These are phyloP conservation scores for Phalera bucephala DNA, from an alignment of 2,888 invertebrate genomes.

Conservation along the genomic window DNA sequence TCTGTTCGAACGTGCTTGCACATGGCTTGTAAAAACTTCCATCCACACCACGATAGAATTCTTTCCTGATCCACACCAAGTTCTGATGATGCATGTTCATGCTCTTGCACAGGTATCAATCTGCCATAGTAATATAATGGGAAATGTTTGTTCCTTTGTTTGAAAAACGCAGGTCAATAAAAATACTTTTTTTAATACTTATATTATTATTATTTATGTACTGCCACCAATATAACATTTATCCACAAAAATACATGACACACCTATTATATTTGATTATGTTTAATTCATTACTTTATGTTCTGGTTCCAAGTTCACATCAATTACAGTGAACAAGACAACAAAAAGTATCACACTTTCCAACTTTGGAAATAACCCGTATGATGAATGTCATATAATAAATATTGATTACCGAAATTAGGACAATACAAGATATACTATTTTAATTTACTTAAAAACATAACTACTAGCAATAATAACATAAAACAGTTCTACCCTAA, in stretches of 20 bases:
- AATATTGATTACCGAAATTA: too few relatives aligned
- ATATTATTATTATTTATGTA: constrained; percentile 7
- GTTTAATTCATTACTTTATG: too few relatives aligned
- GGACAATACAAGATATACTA: too few relatives aligned
- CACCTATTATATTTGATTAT: constrained; percentile 12
- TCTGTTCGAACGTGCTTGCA: too few relatives aligned
- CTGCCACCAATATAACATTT: constrained; percentile 16
- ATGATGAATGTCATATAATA: too few relatives aligned
- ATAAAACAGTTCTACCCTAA: constrained; percentile 27
- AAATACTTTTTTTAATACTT: constrained; percentile 8
- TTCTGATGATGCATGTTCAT: too few relatives aligned
- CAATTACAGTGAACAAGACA: not conserved
- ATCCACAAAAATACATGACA: constrained; percentile 11
- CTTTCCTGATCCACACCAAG: too few relatives aligned
- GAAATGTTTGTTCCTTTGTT: not conserved
- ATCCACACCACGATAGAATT: too few relatives aligned
- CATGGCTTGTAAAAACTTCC: too few relatives aligned
- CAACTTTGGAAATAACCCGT: not conserved
- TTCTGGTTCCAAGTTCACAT: not conserved
- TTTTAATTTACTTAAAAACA: constrained; percentile 3
- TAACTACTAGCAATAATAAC: constrained; percentile 15
- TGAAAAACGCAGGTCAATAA: not conserved
- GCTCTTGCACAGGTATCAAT: too few relatives aligned
- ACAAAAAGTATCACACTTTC: not conserved
- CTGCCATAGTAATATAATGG: too few relatives aligned